A percentile compares a stretch with the other conserved stretches of the same genome.
Evolutionary conservation across 2,113 vertebrate species (phyloP).

Genomic region (Sus scrofa): T2T-Sscrofa CM000814.6:93674501-93675000

Average conservation of each 20-base stretch:
- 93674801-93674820: constrained; percentile 12
- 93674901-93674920: neutral
- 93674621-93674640: constrained; percentile 57
- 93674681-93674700: constrained; percentile 59
- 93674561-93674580: constrained; percentile 42
- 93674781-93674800: neutral
- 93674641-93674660: constrained; percentile 55
- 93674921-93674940: constrained; percentile 43
- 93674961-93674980: constrained; percentile 22
- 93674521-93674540: constrained; percentile 59
- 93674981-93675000: neutral
- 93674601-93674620: constrained; percentile 26
- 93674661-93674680: constrained; percentile 51
- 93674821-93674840: constrained; percentile 31
- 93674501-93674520: constrained; percentile 60
- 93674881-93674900: neutral
- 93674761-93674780: constrained; percentile 33
- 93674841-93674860: constrained; percentile 26
- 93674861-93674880: constrained; percentile 46
- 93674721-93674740: constrained; percentile 49
- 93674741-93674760: constrained; percentile 53
- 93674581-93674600: constrained; percentile 6
- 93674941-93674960: constrained; percentile 45
- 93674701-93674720: neutral
- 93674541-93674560: constrained; percentile 55